phyloP scores from a whole-genome alignment of 2,113 vertebrate genomes.

The Sapayoa aenigma region DNA sequence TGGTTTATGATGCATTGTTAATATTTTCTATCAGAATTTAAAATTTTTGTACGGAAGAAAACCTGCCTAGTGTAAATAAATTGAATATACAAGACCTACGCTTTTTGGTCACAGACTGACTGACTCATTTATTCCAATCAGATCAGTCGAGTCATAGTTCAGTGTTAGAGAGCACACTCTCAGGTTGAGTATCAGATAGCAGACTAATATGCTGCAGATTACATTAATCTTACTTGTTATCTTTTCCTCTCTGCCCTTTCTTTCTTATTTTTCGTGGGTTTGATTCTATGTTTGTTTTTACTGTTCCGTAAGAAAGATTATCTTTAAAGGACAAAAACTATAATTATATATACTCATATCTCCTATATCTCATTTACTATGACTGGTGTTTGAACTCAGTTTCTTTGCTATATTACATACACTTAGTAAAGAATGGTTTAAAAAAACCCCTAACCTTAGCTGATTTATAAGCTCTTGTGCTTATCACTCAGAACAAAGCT shows the following conservation, averaged over 20 bases:
- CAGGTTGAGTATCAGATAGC: constrained; percentile 16
- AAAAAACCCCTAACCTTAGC: background rate
- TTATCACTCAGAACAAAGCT: background rate
- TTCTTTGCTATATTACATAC: background rate
- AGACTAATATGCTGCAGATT: constrained; percentile 10
- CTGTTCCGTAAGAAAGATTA: constrained; percentile 27
- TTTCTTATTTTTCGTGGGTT: constrained; percentile 9
- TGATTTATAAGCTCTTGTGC: constrained; percentile 20
- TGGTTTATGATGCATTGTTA: background rate
- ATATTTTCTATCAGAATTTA: background rate
- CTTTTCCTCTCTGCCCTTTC: background rate
- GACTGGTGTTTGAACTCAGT: constrained; percentile 13
- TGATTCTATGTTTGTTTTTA: constrained; percentile 21
- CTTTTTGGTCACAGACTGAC: background rate
- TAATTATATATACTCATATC: background rate
- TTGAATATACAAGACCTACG: background rate
- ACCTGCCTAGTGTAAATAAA: background rate
- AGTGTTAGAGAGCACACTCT: background rate
- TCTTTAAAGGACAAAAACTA: background rate
- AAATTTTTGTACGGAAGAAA: background rate
- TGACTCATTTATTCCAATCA: background rate
- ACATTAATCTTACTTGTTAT: constrained; percentile 33
- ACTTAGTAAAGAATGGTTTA: background rate
- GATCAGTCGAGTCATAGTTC: background rate
- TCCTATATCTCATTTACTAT: constrained; percentile 1